Percentiles rank a stretch among this genome's conserved stretches.
These are phyloP conservation scores for Ascidia mentula DNA, from an alignment of 23 tunicate species.

Conservation along the genomic window DNA sequence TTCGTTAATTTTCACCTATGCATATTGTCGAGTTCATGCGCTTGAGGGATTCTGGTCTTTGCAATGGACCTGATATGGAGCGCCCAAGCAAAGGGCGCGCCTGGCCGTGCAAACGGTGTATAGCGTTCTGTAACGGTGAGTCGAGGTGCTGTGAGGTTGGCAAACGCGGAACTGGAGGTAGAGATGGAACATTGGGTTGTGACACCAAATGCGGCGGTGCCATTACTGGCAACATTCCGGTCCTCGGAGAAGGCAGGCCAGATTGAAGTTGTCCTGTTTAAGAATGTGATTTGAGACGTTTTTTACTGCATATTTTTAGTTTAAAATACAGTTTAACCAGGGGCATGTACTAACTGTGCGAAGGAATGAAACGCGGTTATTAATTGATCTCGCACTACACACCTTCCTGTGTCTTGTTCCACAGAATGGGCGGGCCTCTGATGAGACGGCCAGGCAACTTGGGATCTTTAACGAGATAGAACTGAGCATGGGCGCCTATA, in stretches of 20 bases:
- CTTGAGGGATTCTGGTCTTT: neutral
- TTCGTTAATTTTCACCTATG: neutral
- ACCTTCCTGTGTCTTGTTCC: slow-evolving; percentile 49
- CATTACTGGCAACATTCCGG: neutral
- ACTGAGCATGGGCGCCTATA: slow-evolving; percentile 55
- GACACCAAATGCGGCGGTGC: neutral
- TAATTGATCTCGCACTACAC: neutral
- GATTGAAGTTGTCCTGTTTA: slow-evolving; percentile 1
- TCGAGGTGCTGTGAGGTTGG: neutral
- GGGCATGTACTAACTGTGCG: neutral
- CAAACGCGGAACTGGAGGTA: neutral
- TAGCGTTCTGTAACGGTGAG: slow-evolving; percentile 1
- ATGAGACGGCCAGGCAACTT: slow-evolving; percentile 36
- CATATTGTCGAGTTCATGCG: neutral
- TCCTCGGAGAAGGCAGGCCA: neutral
- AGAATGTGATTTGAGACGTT: no score
- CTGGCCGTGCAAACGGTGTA: neutral
- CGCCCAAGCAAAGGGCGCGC: neutral
- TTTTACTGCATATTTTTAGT: neutral
- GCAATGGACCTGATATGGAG: neutral
- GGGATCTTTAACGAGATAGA: slow-evolving; percentile 61
- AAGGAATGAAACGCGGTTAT: neutral
- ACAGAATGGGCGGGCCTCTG: slow-evolving; percentile 51
- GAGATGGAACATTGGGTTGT: neutral
- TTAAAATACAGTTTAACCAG: neutral